These are phyloP conservation scores for Leuciscus idus DNA, from an alignment of 2,113 vertebrate genomes.

Conservation along the genomic window DNA sequence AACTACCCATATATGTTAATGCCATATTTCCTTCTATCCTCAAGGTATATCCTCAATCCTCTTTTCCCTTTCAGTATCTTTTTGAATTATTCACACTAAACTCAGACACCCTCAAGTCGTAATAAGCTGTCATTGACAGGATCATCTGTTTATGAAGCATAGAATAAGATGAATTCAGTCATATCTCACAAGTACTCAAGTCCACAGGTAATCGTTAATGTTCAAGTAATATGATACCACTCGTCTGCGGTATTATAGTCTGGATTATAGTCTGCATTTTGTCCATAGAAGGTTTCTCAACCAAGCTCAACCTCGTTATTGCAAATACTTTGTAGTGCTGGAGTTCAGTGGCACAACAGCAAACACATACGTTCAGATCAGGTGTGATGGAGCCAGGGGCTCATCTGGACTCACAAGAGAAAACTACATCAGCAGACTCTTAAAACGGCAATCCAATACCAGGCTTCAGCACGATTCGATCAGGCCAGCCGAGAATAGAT, in stretches of 20 bases:
- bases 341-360: not conserved
- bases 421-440: constrained; percentile 7
- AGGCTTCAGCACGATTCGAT: constrained; percentile 22
- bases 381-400: not conserved
- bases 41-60: not conserved
- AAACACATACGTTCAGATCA: constrained; percentile 13
- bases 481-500: constrained; percentile 42
- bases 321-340: not conserved
- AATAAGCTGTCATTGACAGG: constrained; percentile 3
- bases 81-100: constrained; percentile 25
- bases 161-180: constrained; percentile 18
- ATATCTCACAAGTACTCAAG: not conserved
- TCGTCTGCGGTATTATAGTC: not conserved
- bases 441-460: constrained; percentile 45
- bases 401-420: constrained; percentile 24
- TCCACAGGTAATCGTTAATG: constrained; percentile 6
- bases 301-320: constrained; percentile 8
- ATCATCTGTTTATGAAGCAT: constrained; percentile 8
- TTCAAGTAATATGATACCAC: not conserved
- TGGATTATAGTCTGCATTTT: not conserved
- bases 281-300: not conserved
- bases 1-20: not conserved
- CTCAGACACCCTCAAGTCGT: constrained; percentile 6
- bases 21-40: not conserved
- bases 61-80: not conserved